Evolutionary conservation across 2,888 invertebrate species (phyloP).

Genomic region (Limnephilus rhombicus): DNA sequence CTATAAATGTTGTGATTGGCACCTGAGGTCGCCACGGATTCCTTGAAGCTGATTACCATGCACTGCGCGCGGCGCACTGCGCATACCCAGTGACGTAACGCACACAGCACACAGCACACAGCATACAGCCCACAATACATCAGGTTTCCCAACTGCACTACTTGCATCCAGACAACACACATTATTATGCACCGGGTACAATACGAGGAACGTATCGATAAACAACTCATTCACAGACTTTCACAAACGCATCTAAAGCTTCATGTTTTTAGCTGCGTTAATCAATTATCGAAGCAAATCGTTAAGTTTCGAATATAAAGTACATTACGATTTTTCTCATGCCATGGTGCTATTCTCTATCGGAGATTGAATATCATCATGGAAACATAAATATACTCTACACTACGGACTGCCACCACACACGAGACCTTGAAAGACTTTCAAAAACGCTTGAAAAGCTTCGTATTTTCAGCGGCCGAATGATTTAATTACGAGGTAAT

Average conservation of each 20-base stretch:
- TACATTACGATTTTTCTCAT: background rate
- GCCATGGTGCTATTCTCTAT: background rate
- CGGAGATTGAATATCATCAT: background rate
- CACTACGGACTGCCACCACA: background rate
- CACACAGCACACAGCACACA: background rate
- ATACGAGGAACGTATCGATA: constrained; percentile 9
- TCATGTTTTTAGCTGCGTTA: background rate
- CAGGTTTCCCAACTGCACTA: background rate
- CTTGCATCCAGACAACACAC: constrained; percentile 4
- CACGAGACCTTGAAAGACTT: background rate
- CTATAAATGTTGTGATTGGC: constrained; percentile 41
- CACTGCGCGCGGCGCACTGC: background rate
- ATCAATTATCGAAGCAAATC: background rate
- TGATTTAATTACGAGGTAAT: background rate
- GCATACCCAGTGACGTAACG: constrained; percentile 20
- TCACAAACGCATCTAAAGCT: constrained; percentile 2
- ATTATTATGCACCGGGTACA: constrained; percentile 23
- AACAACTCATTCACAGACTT: background rate
- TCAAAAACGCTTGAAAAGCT: background rate
- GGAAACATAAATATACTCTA: too few species aligned
- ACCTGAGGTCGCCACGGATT: constrained; percentile 30
- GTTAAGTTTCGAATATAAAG: background rate
- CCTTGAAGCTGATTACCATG: constrained; percentile 44
- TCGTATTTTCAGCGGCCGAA: background rate
- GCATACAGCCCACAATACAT: constrained; percentile 6